These are phyloP conservation scores for Strigamia maritima DNA, from an alignment of 2,888 invertebrate species.

Conservation along the genomic window DNA sequence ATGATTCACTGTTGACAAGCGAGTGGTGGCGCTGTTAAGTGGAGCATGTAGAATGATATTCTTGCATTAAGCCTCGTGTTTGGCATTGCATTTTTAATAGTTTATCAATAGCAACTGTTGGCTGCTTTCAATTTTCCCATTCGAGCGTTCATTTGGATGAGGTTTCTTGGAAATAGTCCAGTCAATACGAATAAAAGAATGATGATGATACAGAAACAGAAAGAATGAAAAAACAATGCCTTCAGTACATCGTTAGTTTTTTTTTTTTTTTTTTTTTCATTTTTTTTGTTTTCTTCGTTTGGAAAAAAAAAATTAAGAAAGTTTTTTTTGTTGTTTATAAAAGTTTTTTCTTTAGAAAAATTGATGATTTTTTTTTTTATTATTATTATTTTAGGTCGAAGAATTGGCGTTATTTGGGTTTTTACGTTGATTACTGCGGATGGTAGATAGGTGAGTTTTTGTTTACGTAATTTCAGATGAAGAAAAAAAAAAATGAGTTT, in stretches of 20 bases:
- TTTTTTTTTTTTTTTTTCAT: too few species aligned
- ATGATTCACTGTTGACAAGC: constrained; percentile 5
- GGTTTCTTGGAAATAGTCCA: constrained; percentile 2
- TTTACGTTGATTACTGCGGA: too few species aligned
- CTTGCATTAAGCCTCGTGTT: background rate
- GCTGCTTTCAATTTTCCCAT: constrained; percentile 15
- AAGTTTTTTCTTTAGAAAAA: too few species aligned
- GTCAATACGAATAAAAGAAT: background rate
- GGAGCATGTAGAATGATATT: background rate
- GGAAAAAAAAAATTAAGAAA: too few species aligned
- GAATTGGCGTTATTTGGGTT: too few species aligned
- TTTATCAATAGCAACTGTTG: constrained; percentile 15
- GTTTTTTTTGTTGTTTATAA: too few species aligned
- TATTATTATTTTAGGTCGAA: too few species aligned
- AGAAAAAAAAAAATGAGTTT: too few species aligned
- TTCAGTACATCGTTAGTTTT: background rate
- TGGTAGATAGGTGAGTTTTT: too few species aligned
- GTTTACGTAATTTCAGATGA: too few species aligned
- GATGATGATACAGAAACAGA: background rate
- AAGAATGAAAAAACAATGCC: background rate
- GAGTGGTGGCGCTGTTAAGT: background rate
- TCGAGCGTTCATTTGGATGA: background rate
- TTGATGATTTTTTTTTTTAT: too few species aligned
- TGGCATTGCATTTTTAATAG: constrained; percentile 12
- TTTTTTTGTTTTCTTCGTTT: too few species aligned